Conservation (phyloP, 2,797 vertebrate genomes). For the Channallabes apus region DNA sequence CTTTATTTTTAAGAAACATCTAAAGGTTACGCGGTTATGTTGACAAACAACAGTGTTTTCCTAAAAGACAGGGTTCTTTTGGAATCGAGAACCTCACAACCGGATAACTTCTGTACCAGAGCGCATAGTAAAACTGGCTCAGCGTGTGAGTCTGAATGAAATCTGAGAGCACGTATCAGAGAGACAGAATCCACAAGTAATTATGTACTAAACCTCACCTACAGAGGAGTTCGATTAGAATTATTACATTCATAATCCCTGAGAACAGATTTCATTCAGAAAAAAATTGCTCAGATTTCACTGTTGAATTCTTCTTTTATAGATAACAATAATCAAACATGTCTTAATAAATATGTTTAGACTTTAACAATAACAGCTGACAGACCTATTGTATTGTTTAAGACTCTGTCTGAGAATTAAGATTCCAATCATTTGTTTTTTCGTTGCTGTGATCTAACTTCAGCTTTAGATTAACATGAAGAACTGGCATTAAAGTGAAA, state of each 20-base stretch:
- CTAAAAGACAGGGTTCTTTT: background rate
- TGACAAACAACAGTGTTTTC: background rate
- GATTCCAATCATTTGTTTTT: background rate
- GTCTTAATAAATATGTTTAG: background rate
- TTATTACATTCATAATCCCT: conserved; percentile 52
- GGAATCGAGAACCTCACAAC: conserved; percentile 2
- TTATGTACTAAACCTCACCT: conserved; percentile 37
- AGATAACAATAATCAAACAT: background rate
- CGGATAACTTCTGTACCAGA: conserved; percentile 9
- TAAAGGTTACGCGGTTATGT: background rate
- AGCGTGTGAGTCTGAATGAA: conserved; percentile 41
- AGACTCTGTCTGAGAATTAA: background rate
- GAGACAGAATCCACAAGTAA: conserved; percentile 33
- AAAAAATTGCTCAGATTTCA: conserved; percentile 36
- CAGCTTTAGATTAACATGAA: conserved; percentile 69
- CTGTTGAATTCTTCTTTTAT: background rate
- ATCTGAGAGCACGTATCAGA: conserved; percentile 40
- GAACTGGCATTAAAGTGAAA: conserved; percentile 68
- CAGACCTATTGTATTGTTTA: background rate
- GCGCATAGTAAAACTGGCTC: conserved; percentile 4
- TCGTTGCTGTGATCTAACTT: background rate
- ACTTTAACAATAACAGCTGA: background rate
- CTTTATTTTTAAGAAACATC: background rate
- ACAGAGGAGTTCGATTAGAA: conserved; percentile 34
- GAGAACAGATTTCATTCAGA: conserved; percentile 57